A percentile compares a stretch with the other conserved stretches of the same genome.
phyloP scores from a whole-genome alignment of 2,797 vertebrate species.

The Gallinago stenura region DNA sequence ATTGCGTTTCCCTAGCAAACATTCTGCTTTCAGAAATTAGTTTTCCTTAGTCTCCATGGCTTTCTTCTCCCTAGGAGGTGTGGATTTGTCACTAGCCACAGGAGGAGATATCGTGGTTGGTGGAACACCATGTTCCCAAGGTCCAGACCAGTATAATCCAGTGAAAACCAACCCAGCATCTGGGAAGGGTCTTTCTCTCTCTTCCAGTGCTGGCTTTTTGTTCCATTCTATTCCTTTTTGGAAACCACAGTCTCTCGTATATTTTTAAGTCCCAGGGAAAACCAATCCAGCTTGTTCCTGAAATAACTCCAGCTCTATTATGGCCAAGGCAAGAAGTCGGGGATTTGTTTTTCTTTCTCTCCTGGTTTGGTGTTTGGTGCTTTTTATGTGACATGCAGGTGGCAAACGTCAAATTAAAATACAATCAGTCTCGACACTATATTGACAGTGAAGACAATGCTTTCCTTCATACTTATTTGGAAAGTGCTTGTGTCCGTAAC shows the following conservation, averaged over 20 bases:
- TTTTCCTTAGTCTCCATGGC: neutral
- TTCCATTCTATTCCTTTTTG: neutral
- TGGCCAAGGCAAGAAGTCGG: conserved; percentile 30
- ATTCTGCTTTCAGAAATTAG: neutral
- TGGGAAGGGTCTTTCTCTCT: neutral
- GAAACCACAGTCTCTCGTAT: neutral
- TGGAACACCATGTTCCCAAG: neutral
- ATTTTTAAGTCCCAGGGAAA: conserved; percentile 52
- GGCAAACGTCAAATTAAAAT: conserved; percentile 61
- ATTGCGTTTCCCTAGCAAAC: neutral
- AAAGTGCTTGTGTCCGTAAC: neutral
- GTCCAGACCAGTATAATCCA: neutral
- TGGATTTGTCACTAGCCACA: neutral
- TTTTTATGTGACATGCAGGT: conserved; percentile 38
- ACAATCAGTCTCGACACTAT: conserved; percentile 3
- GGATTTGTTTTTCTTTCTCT: conserved; percentile 64
- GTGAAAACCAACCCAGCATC: neutral
- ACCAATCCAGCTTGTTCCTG: conserved; percentile 28
- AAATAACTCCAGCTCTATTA: conserved; percentile 57
- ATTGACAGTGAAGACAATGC: neutral
- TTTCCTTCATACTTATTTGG: neutral
- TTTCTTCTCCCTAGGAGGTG: neutral
- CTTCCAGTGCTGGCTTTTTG: neutral
- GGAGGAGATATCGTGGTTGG: fast-evolving
- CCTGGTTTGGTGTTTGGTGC: conserved; percentile 23